These are phyloP conservation scores for Tenthredo livida DNA, from an alignment of 2,888 invertebrate genomes.

Conservation along the genomic window DNA sequence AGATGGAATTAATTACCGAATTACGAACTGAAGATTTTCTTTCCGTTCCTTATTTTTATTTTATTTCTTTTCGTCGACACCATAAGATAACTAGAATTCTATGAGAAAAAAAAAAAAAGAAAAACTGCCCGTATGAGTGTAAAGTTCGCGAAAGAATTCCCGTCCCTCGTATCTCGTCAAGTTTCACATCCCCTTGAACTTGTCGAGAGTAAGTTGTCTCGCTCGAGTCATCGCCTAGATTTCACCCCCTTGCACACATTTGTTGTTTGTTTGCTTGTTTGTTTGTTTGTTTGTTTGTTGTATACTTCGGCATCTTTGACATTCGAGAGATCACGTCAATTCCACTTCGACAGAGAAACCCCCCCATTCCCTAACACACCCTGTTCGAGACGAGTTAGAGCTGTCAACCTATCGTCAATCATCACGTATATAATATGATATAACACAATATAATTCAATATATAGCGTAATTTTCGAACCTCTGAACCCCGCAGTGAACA, in stretches of 20 bases:
- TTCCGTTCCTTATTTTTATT: neutral
- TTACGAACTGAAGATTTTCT: neutral
- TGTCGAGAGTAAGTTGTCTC: neutral
- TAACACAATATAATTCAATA: neutral
- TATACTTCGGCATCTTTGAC: neutral
- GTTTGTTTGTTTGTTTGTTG: neutral
- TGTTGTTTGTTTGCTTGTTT: neutral
- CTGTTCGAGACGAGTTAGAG: neutral
- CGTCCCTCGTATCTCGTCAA: neutral
- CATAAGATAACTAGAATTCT: neutral
- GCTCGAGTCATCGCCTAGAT: slow-evolving; percentile 6
- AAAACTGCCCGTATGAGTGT: neutral
- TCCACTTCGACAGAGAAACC: slow-evolving; percentile 4
- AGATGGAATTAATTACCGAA: neutral
- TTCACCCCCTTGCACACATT: neutral
- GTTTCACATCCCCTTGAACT: slow-evolving; percentile 21
- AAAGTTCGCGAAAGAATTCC: neutral
- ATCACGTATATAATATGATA: neutral
- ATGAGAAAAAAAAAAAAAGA: neutral
- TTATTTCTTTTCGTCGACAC: neutral
- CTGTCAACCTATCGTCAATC: slow-evolving; percentile 15
- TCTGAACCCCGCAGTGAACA: neutral
- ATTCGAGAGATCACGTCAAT: slow-evolving; percentile 26
- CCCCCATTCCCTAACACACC: slow-evolving; percentile 5
- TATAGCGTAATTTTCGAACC: neutral